Percentiles rank a stretch among this genome's conserved stretches.
These are phyloP conservation scores for Xylota sylvarum DNA, from an alignment of 2,888 invertebrate species.

Conservation along the genomic window DNA sequence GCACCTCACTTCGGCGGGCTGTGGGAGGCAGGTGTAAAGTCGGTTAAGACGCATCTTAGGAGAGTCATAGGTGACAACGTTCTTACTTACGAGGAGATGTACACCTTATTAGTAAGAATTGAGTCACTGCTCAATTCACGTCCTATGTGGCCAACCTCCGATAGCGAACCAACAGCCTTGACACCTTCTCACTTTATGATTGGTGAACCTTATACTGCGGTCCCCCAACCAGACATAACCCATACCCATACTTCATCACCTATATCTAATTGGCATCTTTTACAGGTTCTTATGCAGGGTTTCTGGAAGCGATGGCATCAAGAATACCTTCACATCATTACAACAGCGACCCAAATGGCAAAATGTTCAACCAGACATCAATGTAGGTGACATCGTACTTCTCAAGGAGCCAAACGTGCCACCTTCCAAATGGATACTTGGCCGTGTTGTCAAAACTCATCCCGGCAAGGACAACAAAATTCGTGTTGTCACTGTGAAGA, in stretches of 20 bases:
- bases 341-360: not conserved
- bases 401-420: not conserved
- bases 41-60: not conserved
- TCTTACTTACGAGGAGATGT: conserved; percentile 16
- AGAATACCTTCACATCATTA: not conserved
- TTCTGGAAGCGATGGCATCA: too few relatives aligned
- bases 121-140: conserved; percentile 15
- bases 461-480: not conserved
- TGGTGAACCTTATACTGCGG: conserved; percentile 18
- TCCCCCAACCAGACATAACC: conserved; percentile 10
- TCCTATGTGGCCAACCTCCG: conserved; percentile 7
- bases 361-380: too few relatives aligned
- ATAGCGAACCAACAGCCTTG: conserved; percentile 1
- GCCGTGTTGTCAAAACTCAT: not conserved
- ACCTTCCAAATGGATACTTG: not conserved
- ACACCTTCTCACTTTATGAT: conserved; percentile 39
- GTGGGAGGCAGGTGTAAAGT: too few relatives aligned
- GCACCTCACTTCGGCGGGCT: conserved; percentile 17
- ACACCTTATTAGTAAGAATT: conserved; percentile 18
- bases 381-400: not conserved
- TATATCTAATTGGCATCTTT: conserved; percentile 8
- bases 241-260: not conserved
- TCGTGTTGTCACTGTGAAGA: not conserved
- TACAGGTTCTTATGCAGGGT: not conserved
- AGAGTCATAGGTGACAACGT: not conserved